Evolutionary conservation across 2,888 invertebrate genomes (phyloP).

Genomic region (Sarcophaga rosellei): DNA sequence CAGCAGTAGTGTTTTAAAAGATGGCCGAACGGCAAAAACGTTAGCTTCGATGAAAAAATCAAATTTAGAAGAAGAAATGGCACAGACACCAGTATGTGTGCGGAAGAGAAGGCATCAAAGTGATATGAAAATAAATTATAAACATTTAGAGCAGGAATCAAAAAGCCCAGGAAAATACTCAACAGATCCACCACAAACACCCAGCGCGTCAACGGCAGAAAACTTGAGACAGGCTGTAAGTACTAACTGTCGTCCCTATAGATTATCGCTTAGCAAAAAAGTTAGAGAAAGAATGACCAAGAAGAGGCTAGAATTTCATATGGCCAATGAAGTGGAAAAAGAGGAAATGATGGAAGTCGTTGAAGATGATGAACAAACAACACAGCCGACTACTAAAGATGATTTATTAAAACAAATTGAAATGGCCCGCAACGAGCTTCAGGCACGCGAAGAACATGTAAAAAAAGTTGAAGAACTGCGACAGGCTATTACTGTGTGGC

Average conservation of each 20-base stretch:
- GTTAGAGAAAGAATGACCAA: slow-evolving; percentile 71
- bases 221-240: slow-evolving; percentile 50
- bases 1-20: slow-evolving; percentile 55
- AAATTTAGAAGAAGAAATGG: not conserved
- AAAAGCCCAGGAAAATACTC: not conserved
- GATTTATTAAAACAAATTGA: slow-evolving; percentile 57
- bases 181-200: slow-evolving; percentile 66
- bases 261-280: slow-evolving; percentile 70
- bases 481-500: slow-evolving; percentile 74
- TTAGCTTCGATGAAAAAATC: no score
- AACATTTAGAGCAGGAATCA: slow-evolving; percentile 38
- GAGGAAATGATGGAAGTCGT: not conserved
- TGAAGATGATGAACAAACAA: slow-evolving; percentile 8
- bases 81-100: not conserved
- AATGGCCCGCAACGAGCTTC: slow-evolving; percentile 68
- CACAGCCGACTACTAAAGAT: not conserved
- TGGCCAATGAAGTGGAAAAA: slow-evolving; percentile 59
- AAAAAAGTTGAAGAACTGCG: slow-evolving; percentile 70
- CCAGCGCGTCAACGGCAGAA: slow-evolving; percentile 33
- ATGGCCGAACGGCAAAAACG: not conserved
- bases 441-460: slow-evolving; percentile 58
- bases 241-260: slow-evolving; percentile 71
- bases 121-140: slow-evolving; percentile 67
- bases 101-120: slow-evolving; percentile 38
- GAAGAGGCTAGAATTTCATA: slow-evolving; percentile 73